Conservation (phyloP, 2,797 vertebrate species). For the Bothrops alternatus region DNA sequence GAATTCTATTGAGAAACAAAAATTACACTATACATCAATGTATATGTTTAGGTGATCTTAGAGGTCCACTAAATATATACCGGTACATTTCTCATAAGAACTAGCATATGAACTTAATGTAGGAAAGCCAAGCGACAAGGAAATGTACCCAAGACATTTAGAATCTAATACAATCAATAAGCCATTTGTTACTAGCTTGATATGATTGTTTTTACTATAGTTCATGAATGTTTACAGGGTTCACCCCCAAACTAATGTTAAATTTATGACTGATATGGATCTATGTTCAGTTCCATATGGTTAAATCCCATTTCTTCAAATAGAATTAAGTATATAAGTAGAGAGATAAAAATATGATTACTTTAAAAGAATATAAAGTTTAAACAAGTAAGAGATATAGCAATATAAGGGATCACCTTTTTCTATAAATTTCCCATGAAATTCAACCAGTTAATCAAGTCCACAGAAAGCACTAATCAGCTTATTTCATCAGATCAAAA, state of each 20-base stretch:
- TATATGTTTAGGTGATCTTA: neutral
- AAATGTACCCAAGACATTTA: neutral
- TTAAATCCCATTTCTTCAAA: neutral
- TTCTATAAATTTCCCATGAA: neutral
- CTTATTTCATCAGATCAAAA: neutral
- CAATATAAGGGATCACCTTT: neutral
- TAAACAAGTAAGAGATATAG: neutral
- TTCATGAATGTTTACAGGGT: neutral
- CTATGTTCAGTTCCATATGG: neutral
- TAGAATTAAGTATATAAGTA: neutral
- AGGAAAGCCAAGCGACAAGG: neutral
- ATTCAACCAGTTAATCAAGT: neutral
- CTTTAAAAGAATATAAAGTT: neutral
- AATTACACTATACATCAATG: conserved; percentile 1
- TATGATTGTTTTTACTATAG: neutral
- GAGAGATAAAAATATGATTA: neutral
- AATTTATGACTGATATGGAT: neutral
- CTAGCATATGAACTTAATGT: neutral
- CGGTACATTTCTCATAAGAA: neutral
- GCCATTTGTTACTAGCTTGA: neutral
- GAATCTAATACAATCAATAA: conserved; percentile 21
- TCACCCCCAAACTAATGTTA: neutral
- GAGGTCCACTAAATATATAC: conserved; percentile 24
- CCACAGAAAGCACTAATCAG: neutral
- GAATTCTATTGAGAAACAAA: neutral